Conservation (phyloP, 2,113 vertebrate genomes). For the Miniopterus natalensis region DNA sequence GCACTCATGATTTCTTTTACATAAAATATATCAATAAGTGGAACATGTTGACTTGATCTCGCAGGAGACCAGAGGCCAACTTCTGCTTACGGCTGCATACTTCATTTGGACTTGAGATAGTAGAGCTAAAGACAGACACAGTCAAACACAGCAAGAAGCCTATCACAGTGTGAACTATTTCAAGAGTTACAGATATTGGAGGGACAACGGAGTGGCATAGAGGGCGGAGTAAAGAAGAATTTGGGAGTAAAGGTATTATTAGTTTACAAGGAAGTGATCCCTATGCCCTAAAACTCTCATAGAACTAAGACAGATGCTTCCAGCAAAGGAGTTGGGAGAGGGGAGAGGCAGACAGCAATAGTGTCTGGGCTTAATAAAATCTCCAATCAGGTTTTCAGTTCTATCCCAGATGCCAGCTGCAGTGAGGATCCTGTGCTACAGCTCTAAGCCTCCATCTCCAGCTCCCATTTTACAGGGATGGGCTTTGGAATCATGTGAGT, state of each 20-base stretch:
- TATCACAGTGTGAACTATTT: not conserved
- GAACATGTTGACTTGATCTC: slow-evolving; percentile 30
- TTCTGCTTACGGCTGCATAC: not conserved
- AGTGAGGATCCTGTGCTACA: not conserved
- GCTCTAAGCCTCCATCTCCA: not conserved
- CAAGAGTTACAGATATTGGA: not conserved
- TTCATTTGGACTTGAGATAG: slow-evolving; percentile 28
- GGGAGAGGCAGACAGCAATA: not conserved
- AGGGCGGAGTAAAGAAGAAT: not conserved
- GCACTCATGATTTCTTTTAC: not conserved
- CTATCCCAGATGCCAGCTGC: not conserved
- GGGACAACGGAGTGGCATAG: accelerated
- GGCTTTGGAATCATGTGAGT: not conserved
- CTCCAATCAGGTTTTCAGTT: not conserved
- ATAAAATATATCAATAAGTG: slow-evolving; percentile 33
- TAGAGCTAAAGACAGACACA: not conserved
- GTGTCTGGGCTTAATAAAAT: not conserved
- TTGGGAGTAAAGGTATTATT: not conserved
- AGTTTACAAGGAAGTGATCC: not conserved
- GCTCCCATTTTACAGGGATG: not conserved
- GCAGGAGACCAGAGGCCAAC: not conserved
- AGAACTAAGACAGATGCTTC: not conserved
- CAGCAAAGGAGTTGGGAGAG: not conserved
- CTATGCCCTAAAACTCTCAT: not conserved
- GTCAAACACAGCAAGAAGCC: not conserved